These are phyloP conservation scores for Copidosoma floridanum DNA, from an alignment of 1,140 invertebrate genomes.

Conservation along the genomic window DNA sequence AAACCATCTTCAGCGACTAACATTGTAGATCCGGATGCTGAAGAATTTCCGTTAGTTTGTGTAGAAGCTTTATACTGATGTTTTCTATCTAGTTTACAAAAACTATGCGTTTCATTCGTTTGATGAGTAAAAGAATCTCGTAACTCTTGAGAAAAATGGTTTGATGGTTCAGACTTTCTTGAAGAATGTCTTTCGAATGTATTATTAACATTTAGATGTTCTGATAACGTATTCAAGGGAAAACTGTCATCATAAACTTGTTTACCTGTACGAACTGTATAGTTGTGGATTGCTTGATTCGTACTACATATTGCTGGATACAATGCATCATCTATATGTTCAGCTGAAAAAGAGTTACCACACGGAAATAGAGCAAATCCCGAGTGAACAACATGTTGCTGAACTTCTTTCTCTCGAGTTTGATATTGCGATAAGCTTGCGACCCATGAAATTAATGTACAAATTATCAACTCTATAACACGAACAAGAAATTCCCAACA, in stretches of 20 bases:
- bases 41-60: conserved; percentile 43
- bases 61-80: conserved; percentile 40
- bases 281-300: conserved; percentile 81
- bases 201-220: conserved; percentile 56
- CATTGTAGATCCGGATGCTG: conserved; percentile 61
- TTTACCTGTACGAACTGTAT: conserved; percentile 74
- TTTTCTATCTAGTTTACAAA: conserved; percentile 43
- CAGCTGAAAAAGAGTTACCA: conserved; percentile 72
- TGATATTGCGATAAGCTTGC: conserved; percentile 64
- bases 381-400: conserved; percentile 56
- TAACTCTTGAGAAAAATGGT: conserved; percentile 51
- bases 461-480: conserved; percentile 79
- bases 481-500: conserved; percentile 82
- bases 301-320: conserved; percentile 83
- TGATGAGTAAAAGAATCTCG: conserved; percentile 52
- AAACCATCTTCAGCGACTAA: conserved; percentile 83
- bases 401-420: conserved; percentile 55
- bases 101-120: conserved; percentile 43
- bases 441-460: conserved; percentile 79
- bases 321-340: conserved; percentile 60
- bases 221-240: conserved; percentile 60
- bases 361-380: conserved; percentile 76
- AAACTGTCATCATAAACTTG: conserved; percentile 71
- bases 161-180: conserved; percentile 56
- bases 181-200: conserved; percentile 56